phyloP scores from a whole-genome alignment of 2,888 invertebrate species.

The Scaptomyza cyrtandrae region DNA sequence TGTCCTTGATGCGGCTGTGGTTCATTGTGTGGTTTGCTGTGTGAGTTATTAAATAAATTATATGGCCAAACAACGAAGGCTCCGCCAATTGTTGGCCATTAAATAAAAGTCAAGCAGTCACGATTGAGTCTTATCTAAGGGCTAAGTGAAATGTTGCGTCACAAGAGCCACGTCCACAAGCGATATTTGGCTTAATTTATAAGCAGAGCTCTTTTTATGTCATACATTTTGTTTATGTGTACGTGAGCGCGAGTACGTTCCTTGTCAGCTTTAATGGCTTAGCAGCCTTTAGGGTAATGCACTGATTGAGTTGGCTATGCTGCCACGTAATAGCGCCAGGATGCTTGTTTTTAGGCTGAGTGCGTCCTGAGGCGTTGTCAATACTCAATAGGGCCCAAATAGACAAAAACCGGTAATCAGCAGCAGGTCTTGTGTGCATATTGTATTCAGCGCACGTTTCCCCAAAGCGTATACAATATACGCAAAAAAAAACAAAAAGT shows the following conservation, averaged over 20 bases:
- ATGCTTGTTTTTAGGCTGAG: constrained; percentile 11
- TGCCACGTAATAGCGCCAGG: constrained; percentile 15
- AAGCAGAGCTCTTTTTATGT: constrained; percentile 14
- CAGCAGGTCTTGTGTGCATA: neutral
- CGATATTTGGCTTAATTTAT: constrained; percentile 42
- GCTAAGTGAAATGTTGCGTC: constrained; percentile 47
- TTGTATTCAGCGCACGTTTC: constrained; percentile 67
- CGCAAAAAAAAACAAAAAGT: constrained; percentile 2
- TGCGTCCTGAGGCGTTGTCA: constrained; percentile 30
- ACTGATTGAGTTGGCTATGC: constrained; percentile 61
- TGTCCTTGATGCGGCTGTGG: neutral
- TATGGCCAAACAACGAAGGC: constrained; percentile 48
- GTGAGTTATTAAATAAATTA: constrained; percentile 68
- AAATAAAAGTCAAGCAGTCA: constrained; percentile 18
- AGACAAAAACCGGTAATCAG: constrained; percentile 39
- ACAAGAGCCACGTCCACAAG: constrained; percentile 16
- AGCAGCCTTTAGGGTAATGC: constrained; percentile 29
- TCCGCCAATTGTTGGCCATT: constrained; percentile 20
- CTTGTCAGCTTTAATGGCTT: constrained; percentile 27
- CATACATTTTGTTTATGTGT: neutral
- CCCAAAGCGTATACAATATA: constrained; percentile 61
- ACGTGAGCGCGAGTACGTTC: constrained; percentile 1
- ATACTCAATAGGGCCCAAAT: constrained; percentile 34
- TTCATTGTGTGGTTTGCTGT: neutral
- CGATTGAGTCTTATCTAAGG: constrained; percentile 6